Conservation (phyloP, 2,888 invertebrate genomes). For the Tipula helvola region DNA sequence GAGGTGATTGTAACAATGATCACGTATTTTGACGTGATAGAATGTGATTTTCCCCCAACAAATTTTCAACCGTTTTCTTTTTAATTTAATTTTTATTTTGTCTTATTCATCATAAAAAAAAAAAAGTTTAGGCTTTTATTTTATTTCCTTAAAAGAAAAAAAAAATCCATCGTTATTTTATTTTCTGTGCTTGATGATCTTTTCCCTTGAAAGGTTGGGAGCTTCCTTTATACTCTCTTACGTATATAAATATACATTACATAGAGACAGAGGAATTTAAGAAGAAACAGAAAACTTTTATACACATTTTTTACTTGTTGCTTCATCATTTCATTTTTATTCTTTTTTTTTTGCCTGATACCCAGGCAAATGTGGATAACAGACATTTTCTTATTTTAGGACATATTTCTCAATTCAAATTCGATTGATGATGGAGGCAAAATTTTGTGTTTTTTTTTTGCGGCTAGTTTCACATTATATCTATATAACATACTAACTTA, state of each 20-base stretch:
- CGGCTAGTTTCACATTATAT: not conserved
- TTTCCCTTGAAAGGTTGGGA: not conserved
- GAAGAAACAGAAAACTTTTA: not conserved
- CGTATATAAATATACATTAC: not conserved
- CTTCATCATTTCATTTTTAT: not conserved
- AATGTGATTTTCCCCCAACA: not conserved
- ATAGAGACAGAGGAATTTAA: not conserved
- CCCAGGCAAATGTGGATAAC: not conserved
- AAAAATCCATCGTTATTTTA: not conserved
- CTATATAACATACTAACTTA: not conserved
- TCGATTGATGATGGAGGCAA: not conserved
- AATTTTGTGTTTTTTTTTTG: not conserved
- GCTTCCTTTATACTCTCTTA: not conserved
- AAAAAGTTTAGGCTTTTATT: not conserved
- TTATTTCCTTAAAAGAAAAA: not conserved
- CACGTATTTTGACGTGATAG: not conserved
- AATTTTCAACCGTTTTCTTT: not conserved
- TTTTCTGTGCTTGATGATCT: not conserved
- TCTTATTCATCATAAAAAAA: not conserved
- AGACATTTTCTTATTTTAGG: not conserved
- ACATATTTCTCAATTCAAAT: not conserved
- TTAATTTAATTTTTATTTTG: not conserved
- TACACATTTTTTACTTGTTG: not conserved
- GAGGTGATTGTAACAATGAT: not conserved
- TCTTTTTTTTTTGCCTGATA: not conserved